A percentile compares a stretch with the other conserved stretches of the same genome.
Evolutionary conservation across 2,797 vertebrate species (phyloP).

Genomic region (Natrix natrix): DNA sequence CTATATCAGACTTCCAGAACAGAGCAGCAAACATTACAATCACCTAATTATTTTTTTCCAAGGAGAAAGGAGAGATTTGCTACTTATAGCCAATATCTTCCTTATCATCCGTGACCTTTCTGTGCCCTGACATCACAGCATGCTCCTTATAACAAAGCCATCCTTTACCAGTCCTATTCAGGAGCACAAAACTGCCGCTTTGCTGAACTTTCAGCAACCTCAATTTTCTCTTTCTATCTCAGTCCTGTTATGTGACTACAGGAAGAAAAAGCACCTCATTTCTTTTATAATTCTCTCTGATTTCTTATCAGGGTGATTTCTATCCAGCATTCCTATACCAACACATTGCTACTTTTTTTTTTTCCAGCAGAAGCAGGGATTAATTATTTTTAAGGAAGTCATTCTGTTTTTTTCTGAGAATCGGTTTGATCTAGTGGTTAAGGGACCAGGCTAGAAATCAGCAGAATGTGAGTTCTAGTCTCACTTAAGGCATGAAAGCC

Average conservation of each 20-base stretch:
- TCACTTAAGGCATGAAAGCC: background rate
- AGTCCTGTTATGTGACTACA: conserved; percentile 9
- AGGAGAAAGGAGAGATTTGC: background rate
- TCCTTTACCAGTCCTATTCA: conserved; percentile 4
- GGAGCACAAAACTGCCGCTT: conserved; percentile 26
- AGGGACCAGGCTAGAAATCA: background rate
- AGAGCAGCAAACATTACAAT: background rate
- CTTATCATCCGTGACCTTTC: conserved; percentile 15
- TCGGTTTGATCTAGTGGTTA: background rate
- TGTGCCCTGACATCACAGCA: conserved; percentile 6
- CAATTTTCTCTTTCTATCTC: conserved; percentile 33
- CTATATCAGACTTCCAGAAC: background rate
- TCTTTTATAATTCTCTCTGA: conserved; percentile 17
- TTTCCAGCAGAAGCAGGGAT: conserved; percentile 19
- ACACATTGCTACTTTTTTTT: background rate
- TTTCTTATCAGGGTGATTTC: conserved; percentile 36
- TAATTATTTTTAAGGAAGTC: conserved; percentile 28
- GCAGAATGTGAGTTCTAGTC: background rate
- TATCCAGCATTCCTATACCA: conserved; percentile 15
- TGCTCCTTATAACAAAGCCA: conserved; percentile 20
- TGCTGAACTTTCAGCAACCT: conserved; percentile 37
- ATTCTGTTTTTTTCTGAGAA: background rate
- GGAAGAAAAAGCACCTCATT: conserved; percentile 14
- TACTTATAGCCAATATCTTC: conserved; percentile 6
- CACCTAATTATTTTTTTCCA: conserved; percentile 7